Evolutionary conservation across 2,797 vertebrate species (phyloP), one percentile per base, ranked within the genome.

Genomic region (Megalops cyprinoides): DNA sequence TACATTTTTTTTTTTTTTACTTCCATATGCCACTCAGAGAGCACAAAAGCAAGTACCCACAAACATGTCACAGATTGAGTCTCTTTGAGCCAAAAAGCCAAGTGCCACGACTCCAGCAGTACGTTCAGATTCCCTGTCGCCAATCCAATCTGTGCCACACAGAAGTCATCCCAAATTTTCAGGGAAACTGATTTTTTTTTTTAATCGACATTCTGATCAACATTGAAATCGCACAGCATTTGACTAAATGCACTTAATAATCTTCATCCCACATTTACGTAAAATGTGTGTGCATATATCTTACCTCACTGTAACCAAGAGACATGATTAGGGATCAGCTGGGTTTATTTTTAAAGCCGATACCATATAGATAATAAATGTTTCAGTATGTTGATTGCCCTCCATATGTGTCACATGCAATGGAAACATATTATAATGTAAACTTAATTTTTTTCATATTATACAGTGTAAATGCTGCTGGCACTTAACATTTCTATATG

Each of bases 71-170:
- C 95, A 96, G 95, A 97, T 96, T 95, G 94, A 94, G 93, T 93
- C 94, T 91, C 93, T 93, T 92, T 91, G 92, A 95, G 95, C 95
- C 96, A 96, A 96, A 95, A 95, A 94, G 93, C 93, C 94, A 94
- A 95, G 92, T 95, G 95, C 94, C 93, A 95, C 94, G 94, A 93
- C 94, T 95, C 94, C 95, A 95, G 95, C 94, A 95, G 94, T 94
- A 95, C 94, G 93, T 95, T 94, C 95, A 96, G 94, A 96, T 95
- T 95, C 94, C 94, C 94, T 96, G 95, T 96, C 95, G 95, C 94
- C 94, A 94, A 93, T 95, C 93, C 95, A 96, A 96, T 95, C 95
- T 96, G 96, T 96, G 95, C 94, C 94, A 91, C 92, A 93, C 62
- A 25, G 67, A 34, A 51, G 42, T 78, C 78, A 42, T 49, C 28